Base-by-base conservation (phyloP, 2,797 vertebrate genomes). In the Syncerus caffer region DNA sequence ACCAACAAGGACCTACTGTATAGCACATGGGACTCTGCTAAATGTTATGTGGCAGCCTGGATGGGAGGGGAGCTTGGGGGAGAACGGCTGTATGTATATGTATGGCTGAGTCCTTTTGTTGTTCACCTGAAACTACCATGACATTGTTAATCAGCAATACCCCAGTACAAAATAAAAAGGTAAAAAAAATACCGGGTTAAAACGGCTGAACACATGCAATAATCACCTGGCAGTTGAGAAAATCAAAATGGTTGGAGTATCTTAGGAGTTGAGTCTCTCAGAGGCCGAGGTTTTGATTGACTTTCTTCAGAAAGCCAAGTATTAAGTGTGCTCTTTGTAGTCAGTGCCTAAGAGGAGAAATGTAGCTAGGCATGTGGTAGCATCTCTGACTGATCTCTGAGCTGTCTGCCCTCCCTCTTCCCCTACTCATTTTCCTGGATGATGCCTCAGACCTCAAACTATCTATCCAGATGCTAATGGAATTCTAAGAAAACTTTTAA, bases 401-500 rank as follows among this genome's bases (percentile, higher is more conserved):
- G 3, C 25, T 62, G 2, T 80, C 64, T n/a, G 3, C 9, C 17
- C 1, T 62, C 25, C 29, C 13, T 62, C n/a, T 53, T 78, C 15
- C 2, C 21, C 55, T 42, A n/a, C 8, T 85, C 7, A 2, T n/a
- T 91, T 83, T 64, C 53, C 57, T 85, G 12, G 29, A 13, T 53
- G 31, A n/a, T 50, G 21, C 21, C 51, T 89, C 38, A 55, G 7
- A 57, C 38, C 34, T 51, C 86, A 83, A 38, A 88, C n/a, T 89
- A 23, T 86, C 45, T 50, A 6, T 79, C 4, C 38, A 50, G 38
- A 71, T 82, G 42, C 7, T 82, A 34, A 42, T 47, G 17, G 27
- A 78, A 64, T 64, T 94, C 67, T 80, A 55, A 95, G 80, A 60
- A 64, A 90, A 27, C 42, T 55, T 55, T 50, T 17, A 51, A 67